Percentiles rank a stretch among this genome's conserved stretches.
phyloP scores from a whole-genome alignment of 2,113 vertebrate species.

The Apaloderma vittatum region DNA sequence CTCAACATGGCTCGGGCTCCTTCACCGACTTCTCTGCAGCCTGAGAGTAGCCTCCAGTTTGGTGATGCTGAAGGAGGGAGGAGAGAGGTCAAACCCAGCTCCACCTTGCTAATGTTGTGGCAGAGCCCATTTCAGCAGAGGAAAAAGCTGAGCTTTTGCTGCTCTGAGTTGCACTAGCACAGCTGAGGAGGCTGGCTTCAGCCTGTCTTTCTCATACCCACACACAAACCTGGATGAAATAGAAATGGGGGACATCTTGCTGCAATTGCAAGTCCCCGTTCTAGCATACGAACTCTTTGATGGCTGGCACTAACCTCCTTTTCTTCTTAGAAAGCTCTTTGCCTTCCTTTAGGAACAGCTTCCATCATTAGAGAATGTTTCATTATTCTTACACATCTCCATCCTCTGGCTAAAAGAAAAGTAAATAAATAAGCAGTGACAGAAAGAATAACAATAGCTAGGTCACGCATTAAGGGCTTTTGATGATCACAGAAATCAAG shows the following conservation, averaged over 20 bases:
- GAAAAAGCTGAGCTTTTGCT: background rate
- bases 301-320: background rate
- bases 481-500: background rate
- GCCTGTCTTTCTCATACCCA: background rate
- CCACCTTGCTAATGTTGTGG: background rate
- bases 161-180: background rate
- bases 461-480: background rate
- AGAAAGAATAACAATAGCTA: background rate
- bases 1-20: fast-evolving
- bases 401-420: background rate
- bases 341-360: background rate
- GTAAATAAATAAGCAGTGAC: background rate
- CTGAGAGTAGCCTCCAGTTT: background rate
- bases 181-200: background rate
- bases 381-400: background rate
- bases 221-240: background rate
- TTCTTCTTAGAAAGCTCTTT: background rate
- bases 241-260: background rate
- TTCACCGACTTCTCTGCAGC: background rate
- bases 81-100: background rate
- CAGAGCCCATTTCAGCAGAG: background rate
- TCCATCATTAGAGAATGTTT: background rate
- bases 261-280: background rate
- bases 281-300: background rate
- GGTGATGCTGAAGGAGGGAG: background rate